Conservation (phyloP, 2,888 invertebrate genomes). For the Melanophora roralis region DNA sequence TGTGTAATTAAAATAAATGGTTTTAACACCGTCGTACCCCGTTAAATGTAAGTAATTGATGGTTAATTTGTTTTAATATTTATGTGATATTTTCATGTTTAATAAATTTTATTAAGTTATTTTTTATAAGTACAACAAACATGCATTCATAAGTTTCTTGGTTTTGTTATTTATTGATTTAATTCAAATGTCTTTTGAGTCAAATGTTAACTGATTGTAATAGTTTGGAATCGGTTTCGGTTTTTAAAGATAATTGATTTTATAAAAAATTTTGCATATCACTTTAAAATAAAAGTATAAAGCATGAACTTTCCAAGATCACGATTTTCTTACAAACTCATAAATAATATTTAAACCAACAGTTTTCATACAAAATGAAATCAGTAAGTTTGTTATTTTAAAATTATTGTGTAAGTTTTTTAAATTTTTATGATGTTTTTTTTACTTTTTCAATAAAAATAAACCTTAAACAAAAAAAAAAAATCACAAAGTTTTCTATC, state of each 20-base stretch:
- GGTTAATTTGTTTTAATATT: neutral
- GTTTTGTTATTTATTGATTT: slow-evolving; percentile 14
- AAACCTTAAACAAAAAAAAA: too few species aligned
- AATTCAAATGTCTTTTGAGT: neutral
- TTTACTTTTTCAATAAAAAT: neutral
- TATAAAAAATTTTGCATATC: neutral
- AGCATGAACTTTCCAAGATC: slow-evolving; percentile 2
- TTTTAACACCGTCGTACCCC: slow-evolving; percentile 31
- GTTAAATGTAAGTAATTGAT: slow-evolving; percentile 16
- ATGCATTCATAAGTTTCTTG: too few species aligned
- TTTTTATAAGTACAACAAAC: too few species aligned
- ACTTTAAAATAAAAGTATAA: neutral
- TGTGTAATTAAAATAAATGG: slow-evolving; percentile 15
- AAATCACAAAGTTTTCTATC: too few species aligned
- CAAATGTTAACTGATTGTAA: slow-evolving; percentile 4
- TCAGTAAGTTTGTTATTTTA: slow-evolving; percentile 3
- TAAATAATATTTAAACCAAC: slow-evolving; percentile 40
- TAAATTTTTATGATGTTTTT: neutral
- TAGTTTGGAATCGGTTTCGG: too few species aligned
- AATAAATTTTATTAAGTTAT: neutral
- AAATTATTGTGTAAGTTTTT: slow-evolving; percentile 29
- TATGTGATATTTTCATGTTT: neutral
- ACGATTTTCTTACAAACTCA: slow-evolving; percentile 41
- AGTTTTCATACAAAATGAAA: neutral
- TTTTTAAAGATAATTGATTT: too few species aligned